A percentile compares a stretch with the other conserved stretches of the same genome.
These are phyloP conservation scores for Coecobrya sp. DNA, from an alignment of 2,888 invertebrate species.

Conservation along the genomic window DNA sequence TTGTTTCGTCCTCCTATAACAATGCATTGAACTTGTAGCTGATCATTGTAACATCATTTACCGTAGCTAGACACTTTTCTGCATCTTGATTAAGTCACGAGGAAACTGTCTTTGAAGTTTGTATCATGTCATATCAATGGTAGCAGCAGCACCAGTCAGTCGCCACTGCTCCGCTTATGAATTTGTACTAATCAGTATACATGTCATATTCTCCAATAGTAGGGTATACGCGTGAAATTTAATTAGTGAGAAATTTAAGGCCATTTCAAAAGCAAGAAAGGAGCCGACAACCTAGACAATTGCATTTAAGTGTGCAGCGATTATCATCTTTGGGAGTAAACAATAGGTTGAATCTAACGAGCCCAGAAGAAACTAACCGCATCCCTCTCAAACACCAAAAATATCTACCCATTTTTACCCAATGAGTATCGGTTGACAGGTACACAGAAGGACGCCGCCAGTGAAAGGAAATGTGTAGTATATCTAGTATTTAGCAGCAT, in stretches of 20 bases:
- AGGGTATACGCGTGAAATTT: slow-evolving; percentile 25
- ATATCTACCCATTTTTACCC: slow-evolving; percentile 26
- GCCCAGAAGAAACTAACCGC: background rate
- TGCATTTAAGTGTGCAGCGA: background rate
- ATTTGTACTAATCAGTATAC: slow-evolving; percentile 20
- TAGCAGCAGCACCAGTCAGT: slow-evolving; percentile 51
- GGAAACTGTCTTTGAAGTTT: slow-evolving; percentile 13
- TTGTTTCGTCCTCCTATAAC: background rate
- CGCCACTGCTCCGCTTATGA: slow-evolving; percentile 37
- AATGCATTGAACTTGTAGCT: slow-evolving; percentile 6
- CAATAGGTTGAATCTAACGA: slow-evolving; percentile 36
- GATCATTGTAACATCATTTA: background rate
- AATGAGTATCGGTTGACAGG: slow-evolving; percentile 9
- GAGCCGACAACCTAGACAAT: slow-evolving; percentile 16
- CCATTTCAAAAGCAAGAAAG: background rate
- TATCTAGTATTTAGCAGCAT: background rate
- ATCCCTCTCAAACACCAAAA: background rate
- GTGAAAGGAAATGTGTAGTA: background rate
- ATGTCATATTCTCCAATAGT: background rate
- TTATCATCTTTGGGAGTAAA: slow-evolving; percentile 25
- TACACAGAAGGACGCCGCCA: slow-evolving; percentile 19
- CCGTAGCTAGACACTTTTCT: slow-evolving; percentile 9
- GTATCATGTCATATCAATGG: slow-evolving; percentile 52
- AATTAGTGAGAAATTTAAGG: slow-evolving; percentile 42
- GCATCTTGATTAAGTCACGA: slow-evolving; percentile 31